These are phyloP conservation scores for Ganaspis brasiliensis DNA, from an alignment of 2,888 invertebrate species.

Conservation along the genomic window DNA sequence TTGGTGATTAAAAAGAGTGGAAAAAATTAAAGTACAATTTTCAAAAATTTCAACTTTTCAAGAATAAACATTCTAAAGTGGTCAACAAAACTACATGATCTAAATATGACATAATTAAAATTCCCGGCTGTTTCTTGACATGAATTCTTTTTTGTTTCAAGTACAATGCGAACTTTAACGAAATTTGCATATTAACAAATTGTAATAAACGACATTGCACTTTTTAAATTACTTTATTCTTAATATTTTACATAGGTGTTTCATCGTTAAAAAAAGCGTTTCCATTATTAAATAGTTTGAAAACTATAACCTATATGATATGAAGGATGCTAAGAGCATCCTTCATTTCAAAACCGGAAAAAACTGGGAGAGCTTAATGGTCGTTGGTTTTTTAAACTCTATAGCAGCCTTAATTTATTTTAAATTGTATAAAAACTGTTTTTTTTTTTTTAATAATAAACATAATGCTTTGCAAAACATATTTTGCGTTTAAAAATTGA, in stretches of 20 bases:
- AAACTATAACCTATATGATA: conserved; percentile 70
- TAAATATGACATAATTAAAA: too few relatives aligned
- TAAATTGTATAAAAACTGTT: conserved; percentile 33
- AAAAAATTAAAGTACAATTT: too few relatives aligned
- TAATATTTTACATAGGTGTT: conserved; percentile 74
- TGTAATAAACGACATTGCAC: too few relatives aligned
- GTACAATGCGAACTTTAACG: too few relatives aligned
- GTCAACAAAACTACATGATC: too few relatives aligned
- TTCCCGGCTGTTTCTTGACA: too few relatives aligned
- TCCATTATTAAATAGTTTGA: conserved; percentile 75
- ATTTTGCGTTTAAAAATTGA: conserved; percentile 67
- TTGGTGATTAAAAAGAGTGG: too few relatives aligned
- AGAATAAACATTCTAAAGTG: too few relatives aligned
- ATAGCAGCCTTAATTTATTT: conserved; percentile 46
- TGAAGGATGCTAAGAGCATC: conserved; percentile 55
- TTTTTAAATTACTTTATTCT: conserved; percentile 18
- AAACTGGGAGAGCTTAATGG: conserved; percentile 30
- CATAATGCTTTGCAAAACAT: conserved; percentile 63
- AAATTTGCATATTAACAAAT: too few relatives aligned
- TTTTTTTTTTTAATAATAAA: conserved; percentile 38
- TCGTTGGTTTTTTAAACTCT: conserved; percentile 47
- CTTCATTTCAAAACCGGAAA: not conserved
- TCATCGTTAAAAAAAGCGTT: conserved; percentile 74
- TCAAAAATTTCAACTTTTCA: too few relatives aligned
- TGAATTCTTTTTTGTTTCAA: too few relatives aligned